phyloP scores from a whole-genome alignment of 2,113 vertebrate species.

The Toxotes chatareus region DNA sequence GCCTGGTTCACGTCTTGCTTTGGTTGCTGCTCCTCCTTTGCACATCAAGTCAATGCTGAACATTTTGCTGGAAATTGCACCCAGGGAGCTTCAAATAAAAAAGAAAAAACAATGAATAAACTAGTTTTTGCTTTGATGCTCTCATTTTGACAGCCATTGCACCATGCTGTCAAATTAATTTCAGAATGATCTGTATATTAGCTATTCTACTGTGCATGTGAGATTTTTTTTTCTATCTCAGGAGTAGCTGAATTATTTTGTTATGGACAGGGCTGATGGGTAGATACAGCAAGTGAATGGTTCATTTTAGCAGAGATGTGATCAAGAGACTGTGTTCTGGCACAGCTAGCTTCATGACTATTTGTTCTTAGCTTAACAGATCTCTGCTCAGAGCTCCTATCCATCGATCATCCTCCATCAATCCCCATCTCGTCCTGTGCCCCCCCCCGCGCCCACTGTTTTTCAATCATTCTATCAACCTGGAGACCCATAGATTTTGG shows the following conservation, averaged over 20 bases:
- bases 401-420: conserved; percentile 37
- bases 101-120: conserved; percentile 3
- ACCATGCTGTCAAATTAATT: conserved; percentile 19
- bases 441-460: neutral
- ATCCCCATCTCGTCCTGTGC: conserved; percentile 5
- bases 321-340: neutral
- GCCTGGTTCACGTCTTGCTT: neutral
- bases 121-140: neutral
- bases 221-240: neutral
- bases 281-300: neutral
- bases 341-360: conserved; percentile 10
- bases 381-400: conserved; percentile 8
- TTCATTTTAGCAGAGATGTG: conserved; percentile 18
- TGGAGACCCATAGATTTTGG: conserved; percentile 11
- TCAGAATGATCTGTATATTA: conserved; percentile 16
- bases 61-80: conserved; percentile 7
- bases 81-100: conserved; percentile 18
- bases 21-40: neutral
- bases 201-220: neutral
- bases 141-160: conserved; percentile 22
- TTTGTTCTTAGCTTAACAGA: conserved; percentile 29
- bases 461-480: conserved; percentile 51
- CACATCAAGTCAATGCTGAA: conserved; percentile 14
- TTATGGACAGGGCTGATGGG: neutral
- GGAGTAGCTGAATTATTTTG: neutral